Conservation (phyloP, 2,888 invertebrate species). For the Lampropteryx suffumata region DNA sequence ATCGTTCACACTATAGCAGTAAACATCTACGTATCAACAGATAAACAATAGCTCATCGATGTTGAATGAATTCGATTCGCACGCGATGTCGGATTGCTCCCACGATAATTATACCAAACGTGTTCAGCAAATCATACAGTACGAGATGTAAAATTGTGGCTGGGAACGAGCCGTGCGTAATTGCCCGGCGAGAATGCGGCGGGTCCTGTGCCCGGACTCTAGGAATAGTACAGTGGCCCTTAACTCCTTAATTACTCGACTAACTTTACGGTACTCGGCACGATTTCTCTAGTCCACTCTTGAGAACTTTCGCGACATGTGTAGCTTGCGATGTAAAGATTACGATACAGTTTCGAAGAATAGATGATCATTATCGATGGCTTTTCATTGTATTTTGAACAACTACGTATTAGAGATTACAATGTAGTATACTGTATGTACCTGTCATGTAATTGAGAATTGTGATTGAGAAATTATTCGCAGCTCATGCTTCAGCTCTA, state of each 20-base stretch:
- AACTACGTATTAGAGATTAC: too few relatives aligned
- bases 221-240: slow-evolving; percentile 66
- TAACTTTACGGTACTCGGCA: slow-evolving; percentile 55
- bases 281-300: background rate
- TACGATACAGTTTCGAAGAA: background rate
- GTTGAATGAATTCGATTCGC: slow-evolving; percentile 57
- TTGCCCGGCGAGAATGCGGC: slow-evolving; percentile 78
- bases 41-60: slow-evolving; percentile 49
- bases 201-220: slow-evolving; percentile 67
- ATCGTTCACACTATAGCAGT: background rate
- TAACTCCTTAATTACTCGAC: slow-evolving; percentile 72
- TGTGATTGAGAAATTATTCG: too few relatives aligned
- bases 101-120: slow-evolving; percentile 75
- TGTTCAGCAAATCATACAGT: slow-evolving; percentile 76
- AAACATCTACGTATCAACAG: slow-evolving; percentile 22
- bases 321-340: background rate
- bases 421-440: too few relatives aligned
- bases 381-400: too few relatives aligned
- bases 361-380: background rate
- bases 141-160: slow-evolving; percentile 66
- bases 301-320: background rate
- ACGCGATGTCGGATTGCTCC: slow-evolving; percentile 60
- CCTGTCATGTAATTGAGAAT: too few relatives aligned
- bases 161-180: slow-evolving; percentile 76
- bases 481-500: too few relatives aligned